A percentile compares a stretch with the other conserved stretches of the same genome.
These are phyloP conservation scores for Nudaria mundana DNA, from an alignment of 2,888 invertebrate species.

Conservation along the genomic window DNA sequence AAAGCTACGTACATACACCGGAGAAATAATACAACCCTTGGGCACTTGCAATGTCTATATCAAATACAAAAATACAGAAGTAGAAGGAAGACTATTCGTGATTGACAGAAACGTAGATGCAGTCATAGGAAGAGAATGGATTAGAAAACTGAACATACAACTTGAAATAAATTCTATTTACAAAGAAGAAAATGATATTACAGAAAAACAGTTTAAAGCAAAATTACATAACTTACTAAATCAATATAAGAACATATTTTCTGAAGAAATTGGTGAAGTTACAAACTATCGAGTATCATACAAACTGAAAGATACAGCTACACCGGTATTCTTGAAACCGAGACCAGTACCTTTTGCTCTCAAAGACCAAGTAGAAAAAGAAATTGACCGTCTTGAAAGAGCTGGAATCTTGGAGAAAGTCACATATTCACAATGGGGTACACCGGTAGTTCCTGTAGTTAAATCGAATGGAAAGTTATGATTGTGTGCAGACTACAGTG, in stretches of 20 bases:
- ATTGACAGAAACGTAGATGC: neutral
- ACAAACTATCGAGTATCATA: constrained; percentile 1
- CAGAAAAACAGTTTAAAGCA: neutral
- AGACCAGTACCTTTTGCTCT: constrained; percentile 24
- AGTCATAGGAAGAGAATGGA: neutral
- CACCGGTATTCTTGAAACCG: constrained; percentile 13
- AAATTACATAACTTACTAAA: neutral
- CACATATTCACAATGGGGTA: constrained; percentile 12
- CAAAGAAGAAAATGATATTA: no score
- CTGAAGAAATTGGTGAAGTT: neutral
- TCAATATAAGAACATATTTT: neutral
- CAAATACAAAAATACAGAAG: neutral
- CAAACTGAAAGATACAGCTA: neutral
- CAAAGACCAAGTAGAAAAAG: constrained; percentile 15
- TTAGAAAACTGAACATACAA: neutral
- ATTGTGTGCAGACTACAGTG: constrained; percentile 7
- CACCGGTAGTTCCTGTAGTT: constrained; percentile 6
- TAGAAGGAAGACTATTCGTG: neutral
- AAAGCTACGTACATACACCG: neutral
- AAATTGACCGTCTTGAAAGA: constrained; percentile 17
- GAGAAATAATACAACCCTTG: neutral
- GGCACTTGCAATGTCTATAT: neutral
- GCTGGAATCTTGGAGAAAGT: constrained; percentile 22
- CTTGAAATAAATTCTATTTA: neutral
- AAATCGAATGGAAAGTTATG: constrained; percentile 6